Percentiles rank a stretch among this genome's conserved stretches.
Evolutionary conservation across 1,140 invertebrate genomes (phyloP).

Genomic region (Pogonomyrmex barbatus): DNA sequence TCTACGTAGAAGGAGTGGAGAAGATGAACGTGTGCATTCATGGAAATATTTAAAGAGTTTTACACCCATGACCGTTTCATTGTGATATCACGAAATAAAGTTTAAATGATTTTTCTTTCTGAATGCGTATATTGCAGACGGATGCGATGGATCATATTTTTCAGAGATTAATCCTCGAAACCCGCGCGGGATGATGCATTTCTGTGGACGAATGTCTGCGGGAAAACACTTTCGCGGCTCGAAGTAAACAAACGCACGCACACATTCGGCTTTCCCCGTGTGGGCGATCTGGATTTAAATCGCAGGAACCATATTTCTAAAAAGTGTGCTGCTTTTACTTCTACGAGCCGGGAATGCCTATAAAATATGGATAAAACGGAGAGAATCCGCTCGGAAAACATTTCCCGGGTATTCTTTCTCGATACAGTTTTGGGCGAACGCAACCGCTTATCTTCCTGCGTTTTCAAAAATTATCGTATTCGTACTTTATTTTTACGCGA

Average conservation of each 20-base stretch:
- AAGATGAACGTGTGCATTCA: conserved; percentile 6
- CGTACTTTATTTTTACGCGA: conserved; percentile 52
- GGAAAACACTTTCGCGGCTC: conserved; percentile 34
- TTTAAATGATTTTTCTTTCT: conserved; percentile 23
- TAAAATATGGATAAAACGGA: conserved; percentile 33
- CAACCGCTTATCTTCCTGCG: conserved; percentile 33
- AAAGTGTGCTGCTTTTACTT: conserved; percentile 48
- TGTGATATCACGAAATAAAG: not conserved
- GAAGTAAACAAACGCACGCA: conserved; percentile 42
- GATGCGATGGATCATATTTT: conserved; percentile 41
- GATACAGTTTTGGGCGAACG: conserved; percentile 33
- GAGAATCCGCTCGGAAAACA: conserved; percentile 37
- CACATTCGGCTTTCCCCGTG: not conserved
- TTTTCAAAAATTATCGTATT: conserved; percentile 56
- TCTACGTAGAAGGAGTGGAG: not conserved
- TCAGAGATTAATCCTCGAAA: conserved; percentile 43
- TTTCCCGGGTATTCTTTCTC: conserved; percentile 53
- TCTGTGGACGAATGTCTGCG: conserved; percentile 31
- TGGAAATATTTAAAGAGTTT: conserved; percentile 39
- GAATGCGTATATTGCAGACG: not conserved
- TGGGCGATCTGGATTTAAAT: conserved; percentile 49
- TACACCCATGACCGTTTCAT: conserved; percentile 7
- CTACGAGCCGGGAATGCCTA: not conserved
- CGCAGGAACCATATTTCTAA: conserved; percentile 37
- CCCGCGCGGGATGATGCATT: conserved; percentile 12